Percentiles rank a stretch among this genome's conserved stretches.
These are phyloP conservation scores for Lepidocyrtoides sp. DNA, from an alignment of 2,888 invertebrate species.

Conservation along the genomic window DNA sequence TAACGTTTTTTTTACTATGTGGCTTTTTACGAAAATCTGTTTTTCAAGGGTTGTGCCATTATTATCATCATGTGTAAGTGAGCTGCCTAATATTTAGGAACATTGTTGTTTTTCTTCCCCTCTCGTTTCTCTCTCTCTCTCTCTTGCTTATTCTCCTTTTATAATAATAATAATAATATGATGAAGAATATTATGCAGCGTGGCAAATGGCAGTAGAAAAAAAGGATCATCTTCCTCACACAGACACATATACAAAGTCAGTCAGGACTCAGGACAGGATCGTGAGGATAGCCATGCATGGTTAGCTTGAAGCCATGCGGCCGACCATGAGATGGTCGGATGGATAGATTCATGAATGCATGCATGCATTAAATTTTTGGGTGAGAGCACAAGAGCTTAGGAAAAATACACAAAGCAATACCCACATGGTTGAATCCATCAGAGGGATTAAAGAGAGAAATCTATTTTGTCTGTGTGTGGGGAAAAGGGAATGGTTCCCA, in stretches of 20 bases:
- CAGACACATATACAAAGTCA: constrained; percentile 48
- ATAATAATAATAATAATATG: constrained; percentile 60
- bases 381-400: constrained; percentile 72
- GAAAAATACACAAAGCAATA: constrained; percentile 26
- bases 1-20: constrained; percentile 47
- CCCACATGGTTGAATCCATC: constrained; percentile 78
- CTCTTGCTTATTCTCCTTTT: constrained; percentile 3
- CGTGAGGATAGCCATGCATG: constrained; percentile 71
- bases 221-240: constrained; percentile 76
- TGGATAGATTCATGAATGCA: constrained; percentile 77
- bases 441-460: constrained; percentile 75
- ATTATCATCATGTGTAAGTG: constrained; percentile 81
- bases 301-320: constrained; percentile 73
- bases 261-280: constrained; percentile 25
- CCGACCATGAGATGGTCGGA: constrained; percentile 66
- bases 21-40: constrained; percentile 59
- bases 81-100: constrained; percentile 80
- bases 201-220: constrained; percentile 49
- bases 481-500: constrained; percentile 71
- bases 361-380: constrained; percentile 80
- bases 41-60: constrained; percentile 79
- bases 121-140: constrained; percentile 55
- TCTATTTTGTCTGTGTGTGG: constrained; percentile 60
- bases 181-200: constrained; percentile 67
- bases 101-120: constrained; percentile 73